A percentile compares a stretch with the other conserved stretches of the same genome.
Conservation (phyloP, 2,113 vertebrate genomes). For the Piaya cayana region DNA sequence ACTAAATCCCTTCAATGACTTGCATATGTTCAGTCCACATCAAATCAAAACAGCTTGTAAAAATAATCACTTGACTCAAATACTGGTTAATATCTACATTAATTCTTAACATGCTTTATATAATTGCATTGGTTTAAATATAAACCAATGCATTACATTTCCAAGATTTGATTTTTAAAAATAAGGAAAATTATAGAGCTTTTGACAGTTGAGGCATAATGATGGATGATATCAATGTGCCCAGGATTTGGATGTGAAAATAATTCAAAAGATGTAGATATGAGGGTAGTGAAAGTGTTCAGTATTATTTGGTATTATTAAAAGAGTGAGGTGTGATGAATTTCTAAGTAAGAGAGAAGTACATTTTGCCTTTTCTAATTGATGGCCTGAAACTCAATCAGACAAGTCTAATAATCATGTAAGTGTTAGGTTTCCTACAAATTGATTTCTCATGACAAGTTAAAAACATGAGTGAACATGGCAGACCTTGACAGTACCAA, state of each 20-base stretch:
- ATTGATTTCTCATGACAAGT: neutral
- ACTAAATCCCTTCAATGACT: neutral
- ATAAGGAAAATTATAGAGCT: neutral
- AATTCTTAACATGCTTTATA: neutral
- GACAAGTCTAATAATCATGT: neutral
- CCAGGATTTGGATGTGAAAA: neutral
- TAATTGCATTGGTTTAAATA: neutral
- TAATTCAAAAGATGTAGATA: neutral
- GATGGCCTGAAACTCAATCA: neutral
- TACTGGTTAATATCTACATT: neutral
- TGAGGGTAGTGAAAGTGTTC: neutral
- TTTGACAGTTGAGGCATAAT: neutral
- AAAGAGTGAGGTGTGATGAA: neutral
- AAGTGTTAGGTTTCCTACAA: neutral
- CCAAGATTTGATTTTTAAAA: neutral
- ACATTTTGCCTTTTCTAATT: neutral
- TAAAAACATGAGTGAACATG: neutral
- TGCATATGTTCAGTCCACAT: rapidly evolving
- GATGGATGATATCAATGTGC: neutral
- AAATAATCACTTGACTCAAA: neutral
- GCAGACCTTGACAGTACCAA: neutral
- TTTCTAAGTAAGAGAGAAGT: neutral
- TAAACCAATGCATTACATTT: neutral
- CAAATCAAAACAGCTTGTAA: neutral
- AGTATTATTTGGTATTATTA: neutral